Conservation (phyloP, 2,888 invertebrate genomes). For the Bedellia somnulentella region DNA sequence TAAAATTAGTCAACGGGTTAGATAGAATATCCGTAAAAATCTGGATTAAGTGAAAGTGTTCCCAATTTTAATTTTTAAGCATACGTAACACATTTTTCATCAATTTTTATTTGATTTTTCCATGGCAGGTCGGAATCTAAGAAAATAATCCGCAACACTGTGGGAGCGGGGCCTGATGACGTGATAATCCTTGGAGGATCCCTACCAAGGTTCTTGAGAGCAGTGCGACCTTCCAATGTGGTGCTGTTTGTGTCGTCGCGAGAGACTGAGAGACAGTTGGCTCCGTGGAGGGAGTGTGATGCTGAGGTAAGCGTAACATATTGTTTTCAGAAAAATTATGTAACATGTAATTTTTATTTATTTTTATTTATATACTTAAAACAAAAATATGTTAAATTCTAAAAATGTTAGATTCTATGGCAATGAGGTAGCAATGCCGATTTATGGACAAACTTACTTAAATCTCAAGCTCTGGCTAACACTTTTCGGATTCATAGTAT, state of each 20-base stretch:
- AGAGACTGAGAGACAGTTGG: slow-evolving; percentile 58
- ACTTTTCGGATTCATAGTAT: too few relatives aligned
- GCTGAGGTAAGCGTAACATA: slow-evolving; percentile 63
- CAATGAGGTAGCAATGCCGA: neutral
- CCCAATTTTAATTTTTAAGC: too few relatives aligned
- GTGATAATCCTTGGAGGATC: slow-evolving; percentile 77
- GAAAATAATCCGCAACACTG: slow-evolving; percentile 72
- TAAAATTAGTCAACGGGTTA: too few relatives aligned
- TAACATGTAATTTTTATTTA: too few relatives aligned
- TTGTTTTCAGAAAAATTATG: neutral
- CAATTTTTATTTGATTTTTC: too few relatives aligned
- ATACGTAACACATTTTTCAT: too few relatives aligned
- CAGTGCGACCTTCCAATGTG: slow-evolving; percentile 64
- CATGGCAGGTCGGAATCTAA: slow-evolving; percentile 74
- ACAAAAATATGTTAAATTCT: too few relatives aligned
- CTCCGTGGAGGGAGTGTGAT: slow-evolving; percentile 81
- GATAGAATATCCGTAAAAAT: too few relatives aligned
- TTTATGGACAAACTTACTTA: too few relatives aligned
- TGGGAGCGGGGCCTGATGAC: slow-evolving; percentile 80
- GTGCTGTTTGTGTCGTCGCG: slow-evolving; percentile 73
- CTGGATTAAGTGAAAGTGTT: too few relatives aligned
- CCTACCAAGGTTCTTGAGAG: slow-evolving; percentile 73
- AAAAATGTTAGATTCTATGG: neutral
- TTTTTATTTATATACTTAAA: too few relatives aligned
- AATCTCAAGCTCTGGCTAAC: too few relatives aligned